Evolutionary conservation across 2,113 vertebrate genomes (phyloP), one percentile per base, ranked within the genome.

Genomic region (Anas platyrhynchos): DNA sequence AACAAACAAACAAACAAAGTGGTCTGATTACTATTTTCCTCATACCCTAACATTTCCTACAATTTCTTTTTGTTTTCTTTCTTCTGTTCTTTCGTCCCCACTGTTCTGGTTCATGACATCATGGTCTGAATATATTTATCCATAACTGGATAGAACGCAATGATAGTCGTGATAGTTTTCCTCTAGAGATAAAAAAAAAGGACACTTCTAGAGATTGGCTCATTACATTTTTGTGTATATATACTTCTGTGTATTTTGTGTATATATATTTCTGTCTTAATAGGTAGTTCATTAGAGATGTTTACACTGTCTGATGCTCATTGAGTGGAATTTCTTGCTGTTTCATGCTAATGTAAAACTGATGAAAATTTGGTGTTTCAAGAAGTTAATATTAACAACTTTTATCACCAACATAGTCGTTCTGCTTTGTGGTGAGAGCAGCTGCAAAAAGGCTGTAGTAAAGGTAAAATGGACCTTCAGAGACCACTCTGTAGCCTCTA

Each of bases 381-480:
- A 86, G 63, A 86, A 91, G 95, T 86, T 91, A 89, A 86, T 90
- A 93, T 87, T 92, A 96, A 89, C 74, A 91, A 50, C 62, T 95
- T 91, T 86, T 90, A 68, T 94, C 80, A 71, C 50, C 72, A 62
- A 44, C 77, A 12, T 76, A 73, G 44, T 74, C 44, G 77, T 88
- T 93, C 67, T 90, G 12, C 25, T 90, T 27, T 86, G 32, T 55
- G 41, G 52, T 83, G 38, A 90, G 38, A 87, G 44, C 74, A 82
- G 38, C 21, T 88, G 16, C 58, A 88, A 46, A 34, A 86, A 86
- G 56, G 31, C 21, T 83, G 15, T 67, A 13, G 50, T 38, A 93
- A 90, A 88, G n/a, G 11, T 21, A 93, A 81, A 95, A 92, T 29
- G 44, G 41, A 77, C 41, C 41, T 41, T 93, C 22, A 88, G 72